A percentile compares a stretch with the other conserved stretches of the same genome.
These are phyloP conservation scores for Sardina pilchardus DNA, from an alignment of 2,113 vertebrate genomes.

Conservation along the genomic window DNA sequence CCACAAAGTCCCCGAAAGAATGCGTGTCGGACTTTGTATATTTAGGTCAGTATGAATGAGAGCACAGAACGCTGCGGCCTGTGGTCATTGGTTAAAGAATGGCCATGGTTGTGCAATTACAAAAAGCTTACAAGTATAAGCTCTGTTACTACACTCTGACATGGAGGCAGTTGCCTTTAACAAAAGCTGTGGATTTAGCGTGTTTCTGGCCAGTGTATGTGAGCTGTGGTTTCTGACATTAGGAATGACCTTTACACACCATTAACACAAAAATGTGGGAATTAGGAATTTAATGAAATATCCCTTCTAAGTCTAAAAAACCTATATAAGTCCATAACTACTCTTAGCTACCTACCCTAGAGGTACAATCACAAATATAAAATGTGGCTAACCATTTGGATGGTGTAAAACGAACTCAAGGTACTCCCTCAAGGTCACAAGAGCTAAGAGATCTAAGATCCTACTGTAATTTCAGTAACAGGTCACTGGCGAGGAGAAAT, in stretches of 20 bases:
- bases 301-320: too few relatives aligned
- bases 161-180: background rate
- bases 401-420: too few relatives aligned
- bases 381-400: too few relatives aligned
- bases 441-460: too few relatives aligned
- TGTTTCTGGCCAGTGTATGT: background rate
- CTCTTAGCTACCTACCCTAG: too few relatives aligned
- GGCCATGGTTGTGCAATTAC: background rate
- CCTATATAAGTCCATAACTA: too few relatives aligned
- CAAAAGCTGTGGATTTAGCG: background rate
- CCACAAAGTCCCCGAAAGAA: background rate
- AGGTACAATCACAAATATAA: too few relatives aligned
- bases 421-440: too few relatives aligned
- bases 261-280: too few relatives aligned
- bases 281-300: too few relatives aligned
- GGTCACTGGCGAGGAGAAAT: too few relatives aligned
- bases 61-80: background rate
- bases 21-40: background rate
- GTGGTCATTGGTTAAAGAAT: background rate
- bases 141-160: background rate
- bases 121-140: background rate
- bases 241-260: background rate
- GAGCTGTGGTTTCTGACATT: background rate
- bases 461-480: too few relatives aligned
- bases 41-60: background rate